Conservation (phyloP, 2,797 vertebrate genomes). For the Thunnus albacares region DNA sequence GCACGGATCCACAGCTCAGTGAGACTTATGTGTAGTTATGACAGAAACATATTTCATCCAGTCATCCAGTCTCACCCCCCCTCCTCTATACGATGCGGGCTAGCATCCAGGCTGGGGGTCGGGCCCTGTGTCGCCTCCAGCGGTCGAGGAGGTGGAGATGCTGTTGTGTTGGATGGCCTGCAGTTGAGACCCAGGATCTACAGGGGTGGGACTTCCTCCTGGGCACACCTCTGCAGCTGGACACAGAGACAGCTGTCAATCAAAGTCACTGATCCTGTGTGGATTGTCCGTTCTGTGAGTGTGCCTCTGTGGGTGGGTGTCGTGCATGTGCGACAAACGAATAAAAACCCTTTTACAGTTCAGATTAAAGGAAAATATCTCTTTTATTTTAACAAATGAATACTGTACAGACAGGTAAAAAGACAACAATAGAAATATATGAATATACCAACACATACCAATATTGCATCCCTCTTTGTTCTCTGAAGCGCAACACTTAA, state of each 20-base stretch:
- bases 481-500: conserved; percentile 52
- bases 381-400: conserved; percentile 80
- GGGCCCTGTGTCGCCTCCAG: conserved; percentile 86
- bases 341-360: conserved; percentile 61
- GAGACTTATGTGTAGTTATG: conserved; percentile 27
- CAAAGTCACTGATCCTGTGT: conserved; percentile 58
- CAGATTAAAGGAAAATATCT: conserved; percentile 79
- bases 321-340: conserved; percentile 36
- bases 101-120: conserved; percentile 89
- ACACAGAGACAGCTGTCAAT: conserved; percentile 82
- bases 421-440: conserved; percentile 78
- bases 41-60: conserved; percentile 35
- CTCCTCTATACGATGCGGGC: conserved; percentile 72
- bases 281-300: conserved; percentile 26
- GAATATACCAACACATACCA: conserved; percentile 61
- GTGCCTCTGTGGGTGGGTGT: not conserved
- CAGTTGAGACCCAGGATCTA: conserved; percentile 88
- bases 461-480: conserved; percentile 67
- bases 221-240: conserved; percentile 94
- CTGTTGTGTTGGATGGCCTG: conserved; percentile 97
- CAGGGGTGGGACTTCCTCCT: conserved; percentile 90
- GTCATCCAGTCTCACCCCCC: conserved; percentile 8
- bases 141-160: conserved; percentile 93
- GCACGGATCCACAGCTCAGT: conserved; percentile 29
- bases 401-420: conserved; percentile 82